phyloP scores from a whole-genome alignment of 2,797 vertebrate species.

The Pagetopsis macropterus region DNA sequence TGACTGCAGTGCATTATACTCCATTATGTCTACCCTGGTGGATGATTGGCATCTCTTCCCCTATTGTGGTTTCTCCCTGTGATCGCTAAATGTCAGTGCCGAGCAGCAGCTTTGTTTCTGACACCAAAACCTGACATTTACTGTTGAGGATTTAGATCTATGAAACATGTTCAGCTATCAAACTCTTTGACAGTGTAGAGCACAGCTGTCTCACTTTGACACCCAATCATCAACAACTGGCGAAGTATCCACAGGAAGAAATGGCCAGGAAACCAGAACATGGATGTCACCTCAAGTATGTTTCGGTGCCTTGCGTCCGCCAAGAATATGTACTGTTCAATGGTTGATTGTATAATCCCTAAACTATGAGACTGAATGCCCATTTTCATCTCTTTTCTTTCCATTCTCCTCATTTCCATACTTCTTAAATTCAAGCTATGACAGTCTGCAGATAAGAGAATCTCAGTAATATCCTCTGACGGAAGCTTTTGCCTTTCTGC shows the following conservation, averaged over 20 bases:
- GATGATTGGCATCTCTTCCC: background rate
- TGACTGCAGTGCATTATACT: background rate
- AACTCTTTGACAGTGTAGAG: background rate
- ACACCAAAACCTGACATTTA: constrained; percentile 17
- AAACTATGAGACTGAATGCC: constrained; percentile 21
- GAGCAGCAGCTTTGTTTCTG: background rate
- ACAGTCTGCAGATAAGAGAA: constrained; percentile 49
- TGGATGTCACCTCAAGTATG: background rate
- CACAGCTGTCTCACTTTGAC: constrained; percentile 4
- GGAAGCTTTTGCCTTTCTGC: constrained; percentile 49
- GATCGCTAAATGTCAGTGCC: constrained; percentile 3
- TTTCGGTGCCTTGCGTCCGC: background rate
- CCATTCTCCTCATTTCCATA: constrained; percentile 37
- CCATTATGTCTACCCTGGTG: background rate
- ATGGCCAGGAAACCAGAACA: background rate
- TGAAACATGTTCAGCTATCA: background rate
- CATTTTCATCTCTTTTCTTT: constrained; percentile 16
- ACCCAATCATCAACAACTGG: background rate
- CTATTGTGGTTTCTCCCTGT: background rate
- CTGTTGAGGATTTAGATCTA: constrained; percentile 7
- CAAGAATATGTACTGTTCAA: constrained; percentile 8
- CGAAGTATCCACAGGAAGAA: background rate
- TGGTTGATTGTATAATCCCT: constrained; percentile 28
- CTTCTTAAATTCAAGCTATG: constrained; percentile 36
- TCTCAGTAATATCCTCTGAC: constrained; percentile 60